Conservation (phyloP, 2,797 vertebrate species). For the Sphenodon punctatus region DNA sequence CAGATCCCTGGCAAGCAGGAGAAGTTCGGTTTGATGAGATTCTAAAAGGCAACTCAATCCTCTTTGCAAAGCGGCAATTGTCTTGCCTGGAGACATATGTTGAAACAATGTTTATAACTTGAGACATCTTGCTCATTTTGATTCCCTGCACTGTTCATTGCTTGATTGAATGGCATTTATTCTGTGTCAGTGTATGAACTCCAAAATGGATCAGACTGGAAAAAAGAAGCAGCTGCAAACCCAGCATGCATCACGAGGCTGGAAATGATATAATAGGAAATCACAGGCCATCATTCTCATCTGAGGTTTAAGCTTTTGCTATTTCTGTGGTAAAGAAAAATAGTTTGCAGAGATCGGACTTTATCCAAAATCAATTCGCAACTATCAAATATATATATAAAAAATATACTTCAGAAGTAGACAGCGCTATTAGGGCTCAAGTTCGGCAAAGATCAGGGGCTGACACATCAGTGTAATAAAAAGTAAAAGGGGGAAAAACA, state of each 20-base stretch:
- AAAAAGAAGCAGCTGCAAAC: not conserved
- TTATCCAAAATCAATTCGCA: constrained; percentile 52
- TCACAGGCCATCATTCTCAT: not conserved
- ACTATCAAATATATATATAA: not conserved
- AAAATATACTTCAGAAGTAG: not conserved
- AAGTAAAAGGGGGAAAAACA: no score
- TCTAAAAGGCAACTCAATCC: constrained; percentile 16
- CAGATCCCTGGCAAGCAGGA: not conserved
- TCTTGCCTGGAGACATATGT: not conserved
- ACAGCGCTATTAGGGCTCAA: constrained; percentile 25
- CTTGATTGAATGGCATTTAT: not conserved
- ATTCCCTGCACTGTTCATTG: constrained; percentile 7
- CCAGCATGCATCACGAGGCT: not conserved
- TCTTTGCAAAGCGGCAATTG: constrained; percentile 27
- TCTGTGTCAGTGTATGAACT: not conserved
- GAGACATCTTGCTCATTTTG: constrained; percentile 7
- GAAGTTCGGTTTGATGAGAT: constrained; percentile 8
- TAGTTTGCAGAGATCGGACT: constrained; percentile 23
- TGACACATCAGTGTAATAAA: constrained; percentile 25
- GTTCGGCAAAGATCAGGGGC: constrained; percentile 16
- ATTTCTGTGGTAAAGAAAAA: not conserved
- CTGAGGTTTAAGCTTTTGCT: constrained; percentile 29
- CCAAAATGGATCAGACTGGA: not conserved
- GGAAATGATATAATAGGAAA: constrained; percentile 16
- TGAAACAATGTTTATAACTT: constrained; percentile 19